phyloP scores from a whole-genome alignment of 1,140 invertebrate species.

The Calephelis nemesis region DNA sequence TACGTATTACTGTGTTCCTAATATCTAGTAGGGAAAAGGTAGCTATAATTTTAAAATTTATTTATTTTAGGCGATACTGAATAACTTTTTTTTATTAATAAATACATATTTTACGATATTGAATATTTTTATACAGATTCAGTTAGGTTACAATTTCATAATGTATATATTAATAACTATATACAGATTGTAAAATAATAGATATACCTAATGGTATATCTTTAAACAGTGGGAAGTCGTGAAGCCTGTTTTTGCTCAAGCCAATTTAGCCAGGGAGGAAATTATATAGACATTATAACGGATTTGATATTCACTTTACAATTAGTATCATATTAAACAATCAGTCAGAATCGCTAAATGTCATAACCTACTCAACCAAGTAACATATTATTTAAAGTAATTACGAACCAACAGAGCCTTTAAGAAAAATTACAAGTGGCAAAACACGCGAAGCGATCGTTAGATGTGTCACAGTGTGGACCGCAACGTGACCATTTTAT shows the following conservation, averaged over 20 bases:
- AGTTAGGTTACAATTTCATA: no score
- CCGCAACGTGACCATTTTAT: not conserved
- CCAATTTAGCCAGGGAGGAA: not conserved
- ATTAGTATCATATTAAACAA: conserved; percentile 15
- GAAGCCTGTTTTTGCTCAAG: not conserved
- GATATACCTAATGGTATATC: no score
- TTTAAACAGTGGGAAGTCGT: no score
- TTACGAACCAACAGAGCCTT: conserved; percentile 7
- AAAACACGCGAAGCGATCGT: conserved; percentile 23
- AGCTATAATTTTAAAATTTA: no score
- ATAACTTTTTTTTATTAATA: no score
- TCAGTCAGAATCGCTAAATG: conserved; percentile 14
- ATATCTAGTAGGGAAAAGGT: no score
- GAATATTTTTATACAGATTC: no score
- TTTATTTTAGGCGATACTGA: no score
- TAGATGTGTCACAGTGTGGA: conserved; percentile 19
- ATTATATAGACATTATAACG: conserved; percentile 15
- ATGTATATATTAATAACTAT: no score
- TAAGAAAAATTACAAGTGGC: conserved; percentile 14
- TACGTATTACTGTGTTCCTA: no score
- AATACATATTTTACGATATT: no score
- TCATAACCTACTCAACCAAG: conserved; percentile 14
- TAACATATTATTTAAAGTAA: conserved; percentile 15
- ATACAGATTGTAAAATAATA: no score
- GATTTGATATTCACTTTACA: conserved; percentile 14